These are phyloP conservation scores for Eristalis intricaria DNA, from an alignment of 2,888 invertebrate species.

Conservation along the genomic window DNA sequence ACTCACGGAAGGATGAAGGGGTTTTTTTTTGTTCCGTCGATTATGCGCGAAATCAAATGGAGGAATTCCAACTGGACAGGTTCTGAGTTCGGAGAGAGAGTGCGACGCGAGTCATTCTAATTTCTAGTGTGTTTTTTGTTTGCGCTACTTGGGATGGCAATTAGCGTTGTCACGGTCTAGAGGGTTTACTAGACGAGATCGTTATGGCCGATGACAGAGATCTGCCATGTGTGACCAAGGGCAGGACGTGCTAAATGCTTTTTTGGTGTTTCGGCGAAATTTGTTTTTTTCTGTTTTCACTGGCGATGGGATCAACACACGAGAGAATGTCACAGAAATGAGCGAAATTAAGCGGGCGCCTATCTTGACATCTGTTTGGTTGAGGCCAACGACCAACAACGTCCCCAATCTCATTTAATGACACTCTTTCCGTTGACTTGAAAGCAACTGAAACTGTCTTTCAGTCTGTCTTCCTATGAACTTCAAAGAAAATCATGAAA, in stretches of 20 bases:
- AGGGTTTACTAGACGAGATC: constrained; percentile 8
- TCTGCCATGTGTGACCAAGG: constrained; percentile 26
- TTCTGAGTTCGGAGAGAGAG: background rate
- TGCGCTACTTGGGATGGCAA: background rate
- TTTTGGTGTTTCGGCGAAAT: background rate
- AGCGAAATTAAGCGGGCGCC: background rate
- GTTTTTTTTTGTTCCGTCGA: too few species aligned
- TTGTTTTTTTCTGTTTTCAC: background rate
- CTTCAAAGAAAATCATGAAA: constrained; percentile 15
- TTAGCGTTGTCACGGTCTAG: constrained; percentile 24
- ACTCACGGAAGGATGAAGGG: constrained; percentile 1
- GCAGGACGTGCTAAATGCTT: constrained; percentile 7
- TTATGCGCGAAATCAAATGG: background rate
- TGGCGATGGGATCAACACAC: background rate
- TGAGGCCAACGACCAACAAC: too few species aligned
- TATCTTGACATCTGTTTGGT: background rate
- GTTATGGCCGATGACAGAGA: constrained; percentile 11
- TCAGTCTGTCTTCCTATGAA: background rate
- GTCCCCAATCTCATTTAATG: too few species aligned
- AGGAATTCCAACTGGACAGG: background rate
- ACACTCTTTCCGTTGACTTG: background rate
- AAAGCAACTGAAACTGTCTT: background rate
- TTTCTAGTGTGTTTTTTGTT: background rate
- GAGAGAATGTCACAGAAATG: background rate
- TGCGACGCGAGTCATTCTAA: background rate